Evolutionary conservation across 2,888 invertebrate species (phyloP), one percentile per base, ranked within the genome.

Genomic region (Drosophila picticornis): DNA sequence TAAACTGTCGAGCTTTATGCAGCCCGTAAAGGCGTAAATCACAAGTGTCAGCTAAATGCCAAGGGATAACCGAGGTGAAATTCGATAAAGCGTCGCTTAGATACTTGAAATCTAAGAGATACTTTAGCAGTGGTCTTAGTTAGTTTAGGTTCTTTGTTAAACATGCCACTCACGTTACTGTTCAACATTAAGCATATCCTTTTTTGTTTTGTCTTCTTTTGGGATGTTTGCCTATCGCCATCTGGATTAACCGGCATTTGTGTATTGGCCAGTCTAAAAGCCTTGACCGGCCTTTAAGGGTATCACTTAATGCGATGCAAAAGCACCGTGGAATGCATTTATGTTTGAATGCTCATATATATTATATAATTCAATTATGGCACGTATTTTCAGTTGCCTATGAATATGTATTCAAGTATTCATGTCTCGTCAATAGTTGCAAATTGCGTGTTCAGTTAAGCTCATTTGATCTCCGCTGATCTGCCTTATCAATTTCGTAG

Each of bases 401-500:
- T 52, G 50, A 48, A 27, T 60, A 61, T 67, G 57, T 55, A 40
- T 55, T 48, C 46, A 57, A 43, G 43, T 60, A 73, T 58, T 67
- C 48, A 36, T 38, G 65, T 61, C 72, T 57, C 77, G 72, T 69
- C 83, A 63, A 76, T 82, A 82, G 69, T 75, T 72, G 60, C 57
- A 71, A 88, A 84, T 69, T 85, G 81, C 84, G 86, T 69, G 64
- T 67, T 63, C 38, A 31, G 50, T 32, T 38, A 9, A 31, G 52
- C 68, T 55, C 29, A 57, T 52, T 38, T 82, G 83, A 81, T 83
- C 79, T 77, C 34, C 31, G 64, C 48, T 87, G 83, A 87, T 80
- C 83, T 66, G 68, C 38, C 48, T 75, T 77, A 78, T 78, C 78
- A 72, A 63, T 48, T 51, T 25, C 48, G 27, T 31, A 62, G 36